Evolutionary conservation across 2,888 invertebrate genomes (phyloP).

Genomic region (Sympetrum striolatum): DNA sequence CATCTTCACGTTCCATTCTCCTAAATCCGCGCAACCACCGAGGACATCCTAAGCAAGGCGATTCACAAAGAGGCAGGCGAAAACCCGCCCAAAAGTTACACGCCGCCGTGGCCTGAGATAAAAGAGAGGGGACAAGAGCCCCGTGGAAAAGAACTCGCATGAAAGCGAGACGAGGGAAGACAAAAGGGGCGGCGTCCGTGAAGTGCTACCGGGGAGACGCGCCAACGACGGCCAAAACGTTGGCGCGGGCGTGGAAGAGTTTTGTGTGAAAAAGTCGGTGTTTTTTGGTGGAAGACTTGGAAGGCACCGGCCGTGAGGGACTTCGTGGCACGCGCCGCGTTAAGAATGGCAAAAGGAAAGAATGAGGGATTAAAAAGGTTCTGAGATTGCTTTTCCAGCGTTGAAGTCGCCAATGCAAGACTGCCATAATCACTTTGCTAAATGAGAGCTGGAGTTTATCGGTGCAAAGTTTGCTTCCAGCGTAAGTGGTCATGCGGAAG

Average conservation of each 20-base stretch:
- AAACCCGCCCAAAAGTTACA: not conserved
- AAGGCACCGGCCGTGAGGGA: not conserved
- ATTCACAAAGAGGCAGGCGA: not conserved
- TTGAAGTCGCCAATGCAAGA: not conserved
- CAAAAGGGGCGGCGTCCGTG: not conserved
- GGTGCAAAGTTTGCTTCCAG: no score
- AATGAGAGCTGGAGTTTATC: no score
- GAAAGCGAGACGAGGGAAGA: not conserved
- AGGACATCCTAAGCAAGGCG: not conserved
- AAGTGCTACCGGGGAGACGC: no score
- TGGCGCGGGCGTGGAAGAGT: not conserved
- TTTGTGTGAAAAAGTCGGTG: not conserved
- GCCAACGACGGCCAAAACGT: not conserved
- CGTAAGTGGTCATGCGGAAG: no score
- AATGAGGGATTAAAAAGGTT: not conserved
- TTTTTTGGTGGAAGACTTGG: not conserved
- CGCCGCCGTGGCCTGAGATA: not conserved
- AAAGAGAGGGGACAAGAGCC: not conserved
- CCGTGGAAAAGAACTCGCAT: not conserved
- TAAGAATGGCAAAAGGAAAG: not conserved
- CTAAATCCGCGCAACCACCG: not conserved
- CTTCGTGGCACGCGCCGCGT: not conserved
- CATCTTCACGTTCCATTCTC: no score
- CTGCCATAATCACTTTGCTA: no score
- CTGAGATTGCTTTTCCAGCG: not conserved